These are phyloP conservation scores for Delichon dasypus DNA, from an alignment of 2,797 vertebrate genomes.

Conservation along the genomic window DNA sequence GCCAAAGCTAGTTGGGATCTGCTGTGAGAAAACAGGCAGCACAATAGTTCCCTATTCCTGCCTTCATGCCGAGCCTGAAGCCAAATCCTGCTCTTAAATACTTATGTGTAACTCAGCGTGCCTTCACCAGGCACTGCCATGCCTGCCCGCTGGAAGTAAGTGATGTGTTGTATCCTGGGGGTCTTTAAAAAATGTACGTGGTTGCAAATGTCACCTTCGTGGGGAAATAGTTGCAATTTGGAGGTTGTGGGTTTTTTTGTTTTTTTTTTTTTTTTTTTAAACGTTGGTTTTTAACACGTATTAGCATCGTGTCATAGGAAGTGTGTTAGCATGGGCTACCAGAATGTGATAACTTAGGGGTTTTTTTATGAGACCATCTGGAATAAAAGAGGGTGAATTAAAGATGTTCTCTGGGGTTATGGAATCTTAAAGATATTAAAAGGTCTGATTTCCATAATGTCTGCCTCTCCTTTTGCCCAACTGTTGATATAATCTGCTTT, in stretches of 20 bases:
- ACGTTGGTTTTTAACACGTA: background rate
- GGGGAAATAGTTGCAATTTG: background rate
- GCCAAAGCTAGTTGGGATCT: slow-evolving; percentile 66
- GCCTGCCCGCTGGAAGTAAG: slow-evolving; percentile 39
- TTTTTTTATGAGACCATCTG: slow-evolving; percentile 51
- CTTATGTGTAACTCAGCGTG: slow-evolving; percentile 37
- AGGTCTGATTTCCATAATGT: slow-evolving; percentile 67
- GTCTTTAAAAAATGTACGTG: background rate
- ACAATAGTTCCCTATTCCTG: slow-evolving; percentile 42
- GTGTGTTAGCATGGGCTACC: slow-evolving; percentile 28
- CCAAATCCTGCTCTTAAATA: slow-evolving; percentile 53
- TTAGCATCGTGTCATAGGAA: background rate
- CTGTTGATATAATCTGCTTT: slow-evolving; percentile 70
- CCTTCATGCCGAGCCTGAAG: slow-evolving; percentile 34
- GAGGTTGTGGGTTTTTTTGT: no score
- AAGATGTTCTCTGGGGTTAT: slow-evolving; percentile 61
- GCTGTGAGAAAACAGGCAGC: slow-evolving; percentile 56
- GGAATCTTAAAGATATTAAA: slow-evolving; percentile 63
- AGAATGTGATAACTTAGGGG: slow-evolving; percentile 32
- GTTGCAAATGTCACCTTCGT: background rate
- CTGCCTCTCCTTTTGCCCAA: slow-evolving; percentile 60
- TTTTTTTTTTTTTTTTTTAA: background rate
- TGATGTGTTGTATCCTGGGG: background rate
- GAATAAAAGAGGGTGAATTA: slow-evolving; percentile 63
- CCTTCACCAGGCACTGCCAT: slow-evolving; percentile 29